A percentile compares a stretch with the other conserved stretches of the same genome.
Evolutionary conservation across 2,888 invertebrate genomes (phyloP).

Genomic region (Campoplex nolae): DNA sequence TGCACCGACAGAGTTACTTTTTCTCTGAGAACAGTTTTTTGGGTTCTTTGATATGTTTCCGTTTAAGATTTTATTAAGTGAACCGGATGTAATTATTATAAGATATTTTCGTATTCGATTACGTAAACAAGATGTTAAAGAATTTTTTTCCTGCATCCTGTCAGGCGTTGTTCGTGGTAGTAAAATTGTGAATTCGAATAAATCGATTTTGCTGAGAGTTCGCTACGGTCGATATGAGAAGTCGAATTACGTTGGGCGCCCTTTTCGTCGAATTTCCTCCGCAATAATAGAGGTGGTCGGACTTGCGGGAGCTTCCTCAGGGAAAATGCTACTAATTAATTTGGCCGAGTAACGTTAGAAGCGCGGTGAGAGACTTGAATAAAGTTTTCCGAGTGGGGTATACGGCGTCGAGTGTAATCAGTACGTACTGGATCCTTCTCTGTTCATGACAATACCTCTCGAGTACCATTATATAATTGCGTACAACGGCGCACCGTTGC

Average conservation of each 20-base stretch:
- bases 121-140: neutral
- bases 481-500: neutral
- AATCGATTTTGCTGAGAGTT: slow-evolving; percentile 26
- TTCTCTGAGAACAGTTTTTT: neutral
- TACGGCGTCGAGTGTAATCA: slow-evolving; percentile 24
- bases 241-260: slow-evolving; percentile 3
- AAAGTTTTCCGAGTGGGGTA: slow-evolving; percentile 17
- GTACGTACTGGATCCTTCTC: slow-evolving; percentile 5
- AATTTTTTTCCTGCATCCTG: neutral
- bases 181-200: neutral
- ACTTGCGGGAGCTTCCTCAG: slow-evolving; percentile 15
- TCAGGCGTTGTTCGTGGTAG: neutral
- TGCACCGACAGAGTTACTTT: too few species aligned
- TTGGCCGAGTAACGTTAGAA: slow-evolving; percentile 15
- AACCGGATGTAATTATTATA: too few species aligned
- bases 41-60: neutral
- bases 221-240: slow-evolving; percentile 1
- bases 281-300: slow-evolving; percentile 35
- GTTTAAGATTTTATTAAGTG: too few species aligned
- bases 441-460: slow-evolving; percentile 19
- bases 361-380: slow-evolving; percentile 29
- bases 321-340: slow-evolving; percentile 54
- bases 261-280: slow-evolving; percentile 20
- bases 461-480: slow-evolving; percentile 3
- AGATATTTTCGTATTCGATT: neutral